Percentiles rank a stretch among this genome's conserved stretches.
phyloP scores from a whole-genome alignment of 1,140 invertebrate genomes.

The Drosophila elegans region DNA sequence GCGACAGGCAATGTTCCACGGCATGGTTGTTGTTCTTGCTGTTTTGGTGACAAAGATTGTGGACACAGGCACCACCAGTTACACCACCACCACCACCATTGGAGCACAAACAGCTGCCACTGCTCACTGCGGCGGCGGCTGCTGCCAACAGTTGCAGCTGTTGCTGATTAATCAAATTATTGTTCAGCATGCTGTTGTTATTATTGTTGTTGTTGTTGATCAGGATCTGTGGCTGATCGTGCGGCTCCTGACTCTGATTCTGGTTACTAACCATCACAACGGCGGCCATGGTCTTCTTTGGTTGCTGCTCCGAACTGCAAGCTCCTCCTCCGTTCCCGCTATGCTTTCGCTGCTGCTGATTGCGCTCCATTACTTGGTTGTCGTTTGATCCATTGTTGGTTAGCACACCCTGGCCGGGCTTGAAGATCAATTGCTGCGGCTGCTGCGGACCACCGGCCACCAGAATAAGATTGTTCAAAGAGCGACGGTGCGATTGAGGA shows the following conservation, averaged over 20 bases:
- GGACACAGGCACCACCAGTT: conserved; percentile 46
- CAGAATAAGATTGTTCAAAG: conserved; percentile 81
- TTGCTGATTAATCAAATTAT: conserved; percentile 76
- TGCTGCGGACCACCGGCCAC: conserved; percentile 79
- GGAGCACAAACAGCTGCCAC: conserved; percentile 46
- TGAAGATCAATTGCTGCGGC: conserved; percentile 74
- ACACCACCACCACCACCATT: conserved; percentile 29
- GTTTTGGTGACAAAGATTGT: conserved; percentile 62
- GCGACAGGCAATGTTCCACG: conserved; percentile 64
- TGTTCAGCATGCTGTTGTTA: conserved; percentile 75
- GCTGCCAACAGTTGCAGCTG: conserved; percentile 76
- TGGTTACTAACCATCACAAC: conserved; percentile 84
- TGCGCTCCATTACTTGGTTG: conserved; percentile 40
- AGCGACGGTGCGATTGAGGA: conserved; percentile 78
- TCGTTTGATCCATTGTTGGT: conserved; percentile 61
- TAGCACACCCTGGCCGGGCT: conserved; percentile 73
- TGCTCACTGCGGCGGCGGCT: conserved; percentile 67
- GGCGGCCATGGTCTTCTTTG: conserved; percentile 82
- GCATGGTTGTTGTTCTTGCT: conserved; percentile 53
- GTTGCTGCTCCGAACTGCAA: conserved; percentile 54
- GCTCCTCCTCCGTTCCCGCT: conserved; percentile 53
- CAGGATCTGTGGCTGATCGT: conserved; percentile 60
- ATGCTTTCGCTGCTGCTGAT: conserved; percentile 58
- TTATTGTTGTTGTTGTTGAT: conserved; percentile 78
- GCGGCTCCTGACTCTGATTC: conserved; percentile 47